Conservation (phyloP, 2,888 invertebrate genomes). For the Amblyjoppa fuscipennis region DNA sequence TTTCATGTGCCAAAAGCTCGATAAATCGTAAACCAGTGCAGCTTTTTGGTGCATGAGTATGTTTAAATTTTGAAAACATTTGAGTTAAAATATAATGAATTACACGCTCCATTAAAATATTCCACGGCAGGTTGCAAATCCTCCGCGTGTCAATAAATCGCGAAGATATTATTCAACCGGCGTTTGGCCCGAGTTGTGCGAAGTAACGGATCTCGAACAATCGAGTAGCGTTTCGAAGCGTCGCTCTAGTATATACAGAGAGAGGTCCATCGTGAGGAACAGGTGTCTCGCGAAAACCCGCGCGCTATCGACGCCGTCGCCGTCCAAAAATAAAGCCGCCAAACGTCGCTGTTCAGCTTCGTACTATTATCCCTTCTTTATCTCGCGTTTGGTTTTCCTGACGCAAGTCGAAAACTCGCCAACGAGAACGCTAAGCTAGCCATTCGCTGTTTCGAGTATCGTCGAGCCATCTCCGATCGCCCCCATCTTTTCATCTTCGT, state of each 20-base stretch:
- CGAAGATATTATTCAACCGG: constrained; percentile 17
- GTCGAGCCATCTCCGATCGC: constrained; percentile 9
- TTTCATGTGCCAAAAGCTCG: too few species aligned
- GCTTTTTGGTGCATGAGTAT: too few species aligned
- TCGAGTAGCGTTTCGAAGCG: constrained; percentile 49
- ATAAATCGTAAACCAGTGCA: too few species aligned
- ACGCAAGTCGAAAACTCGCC: constrained; percentile 67
- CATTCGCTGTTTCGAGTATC: constrained; percentile 29
- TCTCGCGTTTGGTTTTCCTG: constrained; percentile 66
- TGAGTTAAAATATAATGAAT: not conserved
- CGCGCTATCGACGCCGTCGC: constrained; percentile 79
- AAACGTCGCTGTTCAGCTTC: constrained; percentile 71
- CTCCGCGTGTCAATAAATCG: not conserved
- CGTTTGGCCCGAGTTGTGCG: not conserved
- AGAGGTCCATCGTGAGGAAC: constrained; percentile 71
- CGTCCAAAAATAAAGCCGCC: constrained; percentile 77
- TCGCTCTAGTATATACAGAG: constrained; percentile 7
- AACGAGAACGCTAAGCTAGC: constrained; percentile 28
- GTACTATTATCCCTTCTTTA: constrained; percentile 16
- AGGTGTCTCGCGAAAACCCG: constrained; percentile 79
- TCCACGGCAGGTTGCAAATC: not conserved
- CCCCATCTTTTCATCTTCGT: constrained; percentile 17
- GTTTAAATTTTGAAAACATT: too few species aligned
- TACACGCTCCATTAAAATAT: not conserved
- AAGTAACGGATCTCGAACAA: constrained; percentile 43